phyloP scores from a whole-genome alignment of 2,888 invertebrate genomes.

The Epinotia bilunana region DNA sequence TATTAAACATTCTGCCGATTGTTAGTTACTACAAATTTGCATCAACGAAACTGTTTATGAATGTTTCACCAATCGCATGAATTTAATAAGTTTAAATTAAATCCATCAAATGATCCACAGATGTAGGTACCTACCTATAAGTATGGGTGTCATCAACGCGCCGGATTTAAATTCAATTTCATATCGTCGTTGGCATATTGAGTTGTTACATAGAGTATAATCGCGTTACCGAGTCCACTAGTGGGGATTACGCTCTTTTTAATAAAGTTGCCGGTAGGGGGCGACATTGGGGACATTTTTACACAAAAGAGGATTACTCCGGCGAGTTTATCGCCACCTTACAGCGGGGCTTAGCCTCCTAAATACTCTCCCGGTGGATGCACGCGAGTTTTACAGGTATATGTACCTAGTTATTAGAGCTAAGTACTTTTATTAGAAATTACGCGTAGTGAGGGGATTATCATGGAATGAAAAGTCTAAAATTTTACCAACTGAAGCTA shows the following conservation, averaged over 20 bases:
- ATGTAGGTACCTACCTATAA: slow-evolving; percentile 47
- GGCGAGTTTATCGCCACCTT: slow-evolving; percentile 83
- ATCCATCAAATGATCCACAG: slow-evolving; percentile 26
- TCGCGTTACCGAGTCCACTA: slow-evolving; percentile 83
- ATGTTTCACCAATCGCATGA: slow-evolving; percentile 20
- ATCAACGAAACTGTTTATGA: not conserved
- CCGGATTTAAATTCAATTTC: slow-evolving; percentile 80
- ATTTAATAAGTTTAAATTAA: slow-evolving; percentile 38
- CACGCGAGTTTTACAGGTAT: slow-evolving; percentile 65
- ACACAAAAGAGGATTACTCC: slow-evolving; percentile 82
- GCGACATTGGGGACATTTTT: slow-evolving; percentile 81
- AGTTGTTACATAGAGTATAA: slow-evolving; percentile 80
- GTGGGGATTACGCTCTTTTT: slow-evolving; percentile 83
- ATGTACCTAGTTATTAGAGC: slow-evolving; percentile 16
- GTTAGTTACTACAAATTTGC: not conserved
- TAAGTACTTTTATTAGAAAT: not conserved
- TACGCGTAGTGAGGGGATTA: not conserved
- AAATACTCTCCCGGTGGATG: slow-evolving; percentile 75
- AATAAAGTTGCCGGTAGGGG: slow-evolving; percentile 79
- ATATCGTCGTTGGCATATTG: slow-evolving; percentile 76
- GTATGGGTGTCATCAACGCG: slow-evolving; percentile 63
- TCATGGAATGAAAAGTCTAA: not conserved
- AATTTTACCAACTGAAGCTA: too few species aligned
- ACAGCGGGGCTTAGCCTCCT: slow-evolving; percentile 80
- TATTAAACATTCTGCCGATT: not conserved